Evolutionary conservation across 2,888 invertebrate genomes (phyloP).

Genomic region (Apomyelois bistriatella): DNA sequence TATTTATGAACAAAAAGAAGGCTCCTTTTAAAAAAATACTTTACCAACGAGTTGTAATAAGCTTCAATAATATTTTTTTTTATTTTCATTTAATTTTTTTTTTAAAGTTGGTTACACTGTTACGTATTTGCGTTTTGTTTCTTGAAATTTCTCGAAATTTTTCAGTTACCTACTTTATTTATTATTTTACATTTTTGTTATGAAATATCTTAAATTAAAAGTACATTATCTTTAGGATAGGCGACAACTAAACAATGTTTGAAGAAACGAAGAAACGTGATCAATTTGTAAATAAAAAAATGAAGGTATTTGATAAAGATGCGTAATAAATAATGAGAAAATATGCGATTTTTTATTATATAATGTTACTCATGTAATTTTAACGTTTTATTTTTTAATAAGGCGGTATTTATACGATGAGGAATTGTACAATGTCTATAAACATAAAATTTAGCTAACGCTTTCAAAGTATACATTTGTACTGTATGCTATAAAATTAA

Average conservation of each 20-base stretch:
- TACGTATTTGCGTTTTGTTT: too few relatives aligned
- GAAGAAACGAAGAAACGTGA: constrained; percentile 68
- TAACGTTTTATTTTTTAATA: constrained; percentile 25
- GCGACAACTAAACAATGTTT: constrained; percentile 67
- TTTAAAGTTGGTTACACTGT: too few relatives aligned
- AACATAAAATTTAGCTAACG: constrained; percentile 50
- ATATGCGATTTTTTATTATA: constrained; percentile 33
- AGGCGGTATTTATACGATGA: constrained; percentile 6
- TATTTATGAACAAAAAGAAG: too few relatives aligned
- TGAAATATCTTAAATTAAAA: constrained; percentile 15
- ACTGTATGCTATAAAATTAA: constrained; percentile 54
- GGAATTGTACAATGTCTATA: constrained; percentile 39
- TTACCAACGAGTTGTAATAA: too few relatives aligned
- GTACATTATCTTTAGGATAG: constrained; percentile 48
- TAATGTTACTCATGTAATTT: constrained; percentile 40
- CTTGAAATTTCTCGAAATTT: not conserved
- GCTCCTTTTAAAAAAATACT: too few relatives aligned
- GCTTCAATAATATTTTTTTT: too few relatives aligned
- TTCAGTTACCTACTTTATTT: not conserved
- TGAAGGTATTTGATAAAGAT: constrained; percentile 38
- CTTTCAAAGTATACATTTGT: constrained; percentile 67
- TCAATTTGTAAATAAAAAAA: constrained; percentile 57
- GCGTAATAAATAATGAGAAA: constrained; percentile 16
- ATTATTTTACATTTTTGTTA: not conserved
- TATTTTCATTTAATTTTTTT: too few relatives aligned